A percentile compares a stretch with the other conserved stretches of the same genome.
Evolutionary conservation across 2,797 vertebrate genomes (phyloP).

Genomic region (Peromyscus aztecus): DNA sequence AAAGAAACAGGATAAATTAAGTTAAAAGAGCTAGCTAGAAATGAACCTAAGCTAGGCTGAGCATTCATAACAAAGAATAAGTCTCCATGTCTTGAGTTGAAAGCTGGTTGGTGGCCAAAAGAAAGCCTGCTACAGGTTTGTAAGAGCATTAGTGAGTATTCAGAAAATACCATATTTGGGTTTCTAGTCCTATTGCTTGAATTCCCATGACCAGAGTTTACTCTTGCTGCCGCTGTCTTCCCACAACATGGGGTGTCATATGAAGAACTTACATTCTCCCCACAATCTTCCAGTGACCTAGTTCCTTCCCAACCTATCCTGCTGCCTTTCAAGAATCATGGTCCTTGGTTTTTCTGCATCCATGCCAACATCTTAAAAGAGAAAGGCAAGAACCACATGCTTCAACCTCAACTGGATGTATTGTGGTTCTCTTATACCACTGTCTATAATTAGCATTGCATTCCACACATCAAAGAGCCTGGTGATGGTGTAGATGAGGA

Average conservation of each 20-base stretch:
- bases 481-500: neutral
- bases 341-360: neutral
- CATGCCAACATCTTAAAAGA: neutral
- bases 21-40: too few relatives aligned
- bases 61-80: too few relatives aligned
- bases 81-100: too few relatives aligned
- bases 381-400: neutral
- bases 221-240: neutral
- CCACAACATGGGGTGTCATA: neutral
- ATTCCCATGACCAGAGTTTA: neutral
- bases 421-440: neutral
- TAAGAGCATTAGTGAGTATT: neutral
- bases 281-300: neutral
- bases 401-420: neutral
- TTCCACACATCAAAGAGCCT: neutral
- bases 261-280: neutral
- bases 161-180: neutral
- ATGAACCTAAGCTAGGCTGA: too few relatives aligned
- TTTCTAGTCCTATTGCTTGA: neutral
- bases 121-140: neutral
- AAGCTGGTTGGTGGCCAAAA: too few relatives aligned
- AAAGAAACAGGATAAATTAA: too few relatives aligned
- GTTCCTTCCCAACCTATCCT: neutral
- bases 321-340: neutral
- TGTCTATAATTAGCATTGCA: neutral